Conservation (phyloP, 2,113 vertebrate species). For the Callaeas wilsoni region DNA sequence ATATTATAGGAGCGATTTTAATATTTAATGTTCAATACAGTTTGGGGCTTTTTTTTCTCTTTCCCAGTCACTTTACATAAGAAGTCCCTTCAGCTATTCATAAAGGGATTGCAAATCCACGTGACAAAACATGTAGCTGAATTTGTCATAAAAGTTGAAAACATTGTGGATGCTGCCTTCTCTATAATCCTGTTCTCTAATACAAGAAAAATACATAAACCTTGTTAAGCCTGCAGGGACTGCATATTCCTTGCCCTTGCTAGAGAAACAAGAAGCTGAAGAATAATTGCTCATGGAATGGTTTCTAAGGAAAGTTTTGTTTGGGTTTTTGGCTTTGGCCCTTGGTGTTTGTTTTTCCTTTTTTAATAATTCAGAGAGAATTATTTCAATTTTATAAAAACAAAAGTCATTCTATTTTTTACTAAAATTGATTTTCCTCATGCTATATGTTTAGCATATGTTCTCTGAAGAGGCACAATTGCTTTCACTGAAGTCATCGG, state of each 20-base stretch:
- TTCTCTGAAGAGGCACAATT: not conserved
- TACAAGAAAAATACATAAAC: slow-evolving; percentile 2
- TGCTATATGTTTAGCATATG: fast-evolving
- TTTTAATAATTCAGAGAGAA: not conserved
- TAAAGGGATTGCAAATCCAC: not conserved
- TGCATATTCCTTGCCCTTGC: not conserved
- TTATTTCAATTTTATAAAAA: not conserved
- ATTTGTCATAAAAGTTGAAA: not conserved
- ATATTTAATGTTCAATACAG: not conserved
- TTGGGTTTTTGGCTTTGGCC: not conserved
- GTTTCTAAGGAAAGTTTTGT: not conserved
- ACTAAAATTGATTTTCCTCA: not conserved
- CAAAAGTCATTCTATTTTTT: not conserved
- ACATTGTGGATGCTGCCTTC: not conserved
- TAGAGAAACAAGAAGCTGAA: not conserved
- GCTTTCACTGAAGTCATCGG: not conserved
- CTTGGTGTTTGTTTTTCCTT: not conserved
- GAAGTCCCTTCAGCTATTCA: not conserved
- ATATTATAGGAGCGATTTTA: not conserved
- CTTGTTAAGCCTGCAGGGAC: not conserved
- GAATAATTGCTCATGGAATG: not conserved
- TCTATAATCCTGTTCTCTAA: not conserved
- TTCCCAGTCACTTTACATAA: not conserved
- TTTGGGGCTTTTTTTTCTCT: fast-evolving
- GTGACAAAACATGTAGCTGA: not conserved